A percentile compares a stretch with the other conserved stretches of the same genome.
phyloP scores from a whole-genome alignment of 2,113 vertebrate genomes.

The Cololabis saira region DNA sequence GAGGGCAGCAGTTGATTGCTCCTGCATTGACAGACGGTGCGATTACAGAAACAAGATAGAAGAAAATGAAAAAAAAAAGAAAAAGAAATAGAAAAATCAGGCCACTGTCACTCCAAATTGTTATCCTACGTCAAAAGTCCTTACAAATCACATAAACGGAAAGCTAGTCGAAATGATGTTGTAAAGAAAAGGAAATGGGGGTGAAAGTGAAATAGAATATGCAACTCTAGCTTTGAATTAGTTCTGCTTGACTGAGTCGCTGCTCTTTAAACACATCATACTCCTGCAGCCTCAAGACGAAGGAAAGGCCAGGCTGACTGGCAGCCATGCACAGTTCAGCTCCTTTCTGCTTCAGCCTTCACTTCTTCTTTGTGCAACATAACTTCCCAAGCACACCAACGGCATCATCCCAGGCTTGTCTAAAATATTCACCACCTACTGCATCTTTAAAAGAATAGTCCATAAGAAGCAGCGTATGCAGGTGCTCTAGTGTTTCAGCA shows the following conservation, averaged over 20 bases:
- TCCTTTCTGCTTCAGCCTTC: constrained; percentile 40
- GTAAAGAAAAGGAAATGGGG: constrained; percentile 11
- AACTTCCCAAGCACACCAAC: constrained; percentile 42
- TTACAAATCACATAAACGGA: constrained; percentile 69
- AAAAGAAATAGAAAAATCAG: constrained; percentile 55
- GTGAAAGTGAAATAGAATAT: constrained; percentile 51
- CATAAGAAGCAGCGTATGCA: constrained; percentile 23
- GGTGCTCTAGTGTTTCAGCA: constrained; percentile 40
- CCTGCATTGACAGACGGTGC: constrained; percentile 38
- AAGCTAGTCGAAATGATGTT: constrained; percentile 55
- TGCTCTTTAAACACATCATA: constrained; percentile 64
- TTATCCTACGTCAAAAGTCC: constrained; percentile 67
- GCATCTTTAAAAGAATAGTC: constrained; percentile 40
- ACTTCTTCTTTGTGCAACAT: constrained; percentile 48
- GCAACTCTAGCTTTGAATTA: constrained; percentile 60
- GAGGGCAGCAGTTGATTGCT: constrained; percentile 43
- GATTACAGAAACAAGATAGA: constrained; percentile 47
- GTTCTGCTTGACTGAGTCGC: constrained; percentile 55
- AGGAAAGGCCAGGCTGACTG: constrained; percentile 35
- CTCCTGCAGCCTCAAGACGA: constrained; percentile 8
- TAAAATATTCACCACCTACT: constrained; percentile 45
- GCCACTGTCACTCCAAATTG: constrained; percentile 74
- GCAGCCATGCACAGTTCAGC: constrained; percentile 31
- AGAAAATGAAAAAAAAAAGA: constrained; percentile 13
- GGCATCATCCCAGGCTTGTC: constrained; percentile 43